Evolutionary conservation across 53 echinoderm and acorn worm genomes (phyloP).

Genomic region (Astropecten irregularis): DNA sequence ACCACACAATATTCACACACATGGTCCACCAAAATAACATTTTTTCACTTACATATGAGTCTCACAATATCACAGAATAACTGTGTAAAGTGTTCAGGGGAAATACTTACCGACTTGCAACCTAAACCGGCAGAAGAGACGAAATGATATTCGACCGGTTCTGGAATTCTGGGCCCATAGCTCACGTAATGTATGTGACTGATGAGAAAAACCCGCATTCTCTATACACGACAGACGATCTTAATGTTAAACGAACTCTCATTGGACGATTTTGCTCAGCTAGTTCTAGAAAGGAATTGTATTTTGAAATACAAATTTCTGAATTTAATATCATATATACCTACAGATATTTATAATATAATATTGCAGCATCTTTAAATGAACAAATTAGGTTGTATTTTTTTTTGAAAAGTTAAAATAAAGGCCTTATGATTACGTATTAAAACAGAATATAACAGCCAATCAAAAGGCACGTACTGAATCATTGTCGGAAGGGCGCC

Average conservation of each 20-base stretch:
- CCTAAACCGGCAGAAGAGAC: background rate
- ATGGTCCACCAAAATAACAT: background rate
- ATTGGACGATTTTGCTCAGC: constrained; percentile 8
- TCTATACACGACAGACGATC: background rate
- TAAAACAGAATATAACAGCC: too few relatives aligned
- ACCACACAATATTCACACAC: too few relatives aligned
- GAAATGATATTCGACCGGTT: constrained; percentile 6
- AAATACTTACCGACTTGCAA: constrained; percentile 8
- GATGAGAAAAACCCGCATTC: constrained; percentile 19
- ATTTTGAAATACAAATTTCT: too few relatives aligned
- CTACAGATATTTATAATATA: too few relatives aligned
- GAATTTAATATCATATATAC: too few relatives aligned
- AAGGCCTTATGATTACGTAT: too few relatives aligned
- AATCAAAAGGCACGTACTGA: background rate
- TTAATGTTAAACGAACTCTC: background rate
- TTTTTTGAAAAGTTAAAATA: too few relatives aligned
- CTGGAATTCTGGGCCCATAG: constrained; percentile 30
- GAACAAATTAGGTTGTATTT: too few relatives aligned
- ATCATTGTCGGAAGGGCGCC: constrained; percentile 8
- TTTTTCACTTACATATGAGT: background rate
- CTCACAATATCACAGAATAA: background rate
- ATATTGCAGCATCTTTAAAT: too few relatives aligned
- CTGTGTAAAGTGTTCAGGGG: too few relatives aligned
- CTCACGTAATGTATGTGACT: constrained; percentile 5
- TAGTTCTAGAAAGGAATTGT: too few relatives aligned